These are phyloP conservation scores for Amphiprion clarkii DNA, from an alignment of 2,797 vertebrate genomes.

Conservation along the genomic window DNA sequence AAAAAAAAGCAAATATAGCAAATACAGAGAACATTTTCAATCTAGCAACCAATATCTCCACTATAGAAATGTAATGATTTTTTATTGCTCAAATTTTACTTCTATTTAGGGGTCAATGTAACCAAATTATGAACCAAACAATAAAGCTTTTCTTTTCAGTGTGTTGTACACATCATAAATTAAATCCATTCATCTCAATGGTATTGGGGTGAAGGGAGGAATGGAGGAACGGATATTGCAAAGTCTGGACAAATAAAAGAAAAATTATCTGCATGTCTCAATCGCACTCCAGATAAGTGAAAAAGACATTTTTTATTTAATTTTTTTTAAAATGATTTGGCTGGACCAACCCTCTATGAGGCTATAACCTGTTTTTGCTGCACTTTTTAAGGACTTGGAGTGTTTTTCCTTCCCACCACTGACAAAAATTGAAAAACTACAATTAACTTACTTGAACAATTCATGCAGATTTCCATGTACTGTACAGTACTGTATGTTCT, in stretches of 20 bases:
- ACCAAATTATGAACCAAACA: neutral
- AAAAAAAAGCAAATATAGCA: too few species aligned
- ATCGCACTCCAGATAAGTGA: neutral
- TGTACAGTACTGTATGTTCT: slow-evolving; percentile 1
- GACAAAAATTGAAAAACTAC: neutral
- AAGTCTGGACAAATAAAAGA: slow-evolving; percentile 15
- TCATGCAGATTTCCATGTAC: neutral
- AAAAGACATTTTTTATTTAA: neutral
- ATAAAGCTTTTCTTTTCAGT: neutral
- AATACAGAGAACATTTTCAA: neutral
- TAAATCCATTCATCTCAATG: neutral
- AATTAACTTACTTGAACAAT: neutral
- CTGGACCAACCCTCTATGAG: slow-evolving; percentile 7
- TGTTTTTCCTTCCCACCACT: neutral
- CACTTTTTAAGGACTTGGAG: neutral
- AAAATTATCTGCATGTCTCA: neutral
- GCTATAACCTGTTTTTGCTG: neutral
- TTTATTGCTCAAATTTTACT: neutral
- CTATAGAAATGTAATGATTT: neutral
- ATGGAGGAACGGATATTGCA: slow-evolving; percentile 1
- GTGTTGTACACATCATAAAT: too few species aligned
- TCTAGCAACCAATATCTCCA: neutral
- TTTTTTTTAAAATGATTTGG: neutral
- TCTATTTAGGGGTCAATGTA: neutral
- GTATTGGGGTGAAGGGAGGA: neutral